Conservation (phyloP, 2,113 vertebrate genomes). For the Diadophis punctatus region DNA sequence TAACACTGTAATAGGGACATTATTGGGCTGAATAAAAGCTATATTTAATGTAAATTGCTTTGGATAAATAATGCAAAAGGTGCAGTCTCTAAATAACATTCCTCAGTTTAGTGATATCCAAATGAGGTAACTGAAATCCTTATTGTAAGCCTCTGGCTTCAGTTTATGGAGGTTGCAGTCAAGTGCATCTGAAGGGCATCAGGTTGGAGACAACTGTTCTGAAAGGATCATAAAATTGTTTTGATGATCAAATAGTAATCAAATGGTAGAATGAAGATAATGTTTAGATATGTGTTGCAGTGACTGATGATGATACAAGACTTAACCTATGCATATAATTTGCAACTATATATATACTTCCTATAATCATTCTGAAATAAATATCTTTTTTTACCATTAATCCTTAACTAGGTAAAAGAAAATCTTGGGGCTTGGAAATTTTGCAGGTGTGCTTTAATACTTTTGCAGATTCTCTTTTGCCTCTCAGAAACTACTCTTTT, state of each 20-base stretch:
- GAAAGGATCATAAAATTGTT: background rate
- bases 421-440: too few relatives aligned
- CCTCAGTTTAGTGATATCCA: background rate
- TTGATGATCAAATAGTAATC: background rate
- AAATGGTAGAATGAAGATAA: background rate
- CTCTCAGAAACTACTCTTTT: too few relatives aligned
- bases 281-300: background rate
- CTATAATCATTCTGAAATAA: too few relatives aligned
- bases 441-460: too few relatives aligned
- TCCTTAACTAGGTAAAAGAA: too few relatives aligned
- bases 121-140: background rate
- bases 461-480: too few relatives aligned
- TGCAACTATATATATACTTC: too few relatives aligned
- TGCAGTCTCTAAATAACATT: background rate
- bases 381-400: too few relatives aligned
- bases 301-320: background rate
- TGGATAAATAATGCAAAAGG: background rate
- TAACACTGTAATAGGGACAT: background rate
- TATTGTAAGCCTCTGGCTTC: background rate
- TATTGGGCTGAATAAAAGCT: background rate
- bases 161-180: background rate
- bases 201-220: background rate
- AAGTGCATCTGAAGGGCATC: background rate
- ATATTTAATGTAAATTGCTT: background rate
- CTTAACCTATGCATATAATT: background rate